Conservation (phyloP, 2,888 invertebrate genomes). For the Apamea sordens region DNA sequence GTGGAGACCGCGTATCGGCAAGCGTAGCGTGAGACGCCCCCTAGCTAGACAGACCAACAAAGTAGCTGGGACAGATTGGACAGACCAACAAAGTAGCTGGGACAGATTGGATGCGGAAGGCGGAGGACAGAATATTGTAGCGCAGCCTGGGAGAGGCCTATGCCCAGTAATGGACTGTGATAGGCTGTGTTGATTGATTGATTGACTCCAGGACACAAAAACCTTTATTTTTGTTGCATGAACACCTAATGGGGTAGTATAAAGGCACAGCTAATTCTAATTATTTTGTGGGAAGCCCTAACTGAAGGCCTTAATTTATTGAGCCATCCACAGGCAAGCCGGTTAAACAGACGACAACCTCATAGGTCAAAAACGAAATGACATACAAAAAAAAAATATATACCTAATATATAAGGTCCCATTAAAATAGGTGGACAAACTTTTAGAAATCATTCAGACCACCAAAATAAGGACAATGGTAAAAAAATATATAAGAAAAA, state of each 20-base stretch:
- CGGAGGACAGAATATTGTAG: background rate
- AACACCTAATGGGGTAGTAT: background rate
- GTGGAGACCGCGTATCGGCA: background rate
- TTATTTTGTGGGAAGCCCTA: background rate
- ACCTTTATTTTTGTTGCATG: background rate
- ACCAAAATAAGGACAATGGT: too few relatives aligned
- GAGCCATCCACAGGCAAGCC: too few relatives aligned
- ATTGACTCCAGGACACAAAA: background rate
- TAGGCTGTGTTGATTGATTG: background rate
- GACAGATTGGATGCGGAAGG: background rate
- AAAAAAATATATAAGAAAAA: too few relatives aligned
- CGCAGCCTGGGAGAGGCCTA: background rate
- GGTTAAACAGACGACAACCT: too few relatives aligned
- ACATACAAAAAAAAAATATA: too few relatives aligned
- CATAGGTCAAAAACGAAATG: too few relatives aligned
- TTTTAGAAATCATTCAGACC: too few relatives aligned
- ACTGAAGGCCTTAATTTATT: too few relatives aligned
- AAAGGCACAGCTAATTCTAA: background rate
- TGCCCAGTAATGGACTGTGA: background rate
- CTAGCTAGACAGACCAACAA: too few relatives aligned
- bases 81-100: background rate
- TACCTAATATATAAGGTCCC: too few relatives aligned
- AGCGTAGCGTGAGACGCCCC: too few relatives aligned
- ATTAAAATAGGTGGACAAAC: too few relatives aligned
- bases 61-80: background rate